Base-by-base conservation (phyloP, 2,797 vertebrate genomes). In the Brachymystax lenok region DNA sequence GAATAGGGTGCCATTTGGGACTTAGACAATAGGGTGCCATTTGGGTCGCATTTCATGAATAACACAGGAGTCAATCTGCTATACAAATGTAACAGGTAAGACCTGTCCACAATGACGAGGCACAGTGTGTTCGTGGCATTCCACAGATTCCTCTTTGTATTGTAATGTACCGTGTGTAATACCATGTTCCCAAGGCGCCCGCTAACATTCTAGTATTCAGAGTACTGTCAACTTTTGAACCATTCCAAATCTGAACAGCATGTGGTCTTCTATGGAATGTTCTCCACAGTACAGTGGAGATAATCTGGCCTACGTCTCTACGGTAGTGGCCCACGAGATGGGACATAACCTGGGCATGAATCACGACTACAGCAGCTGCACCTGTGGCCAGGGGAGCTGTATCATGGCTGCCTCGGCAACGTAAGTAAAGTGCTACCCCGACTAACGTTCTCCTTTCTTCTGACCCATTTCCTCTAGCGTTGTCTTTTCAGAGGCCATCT, bases 311-410 rank as follows among this genome's bases (percentile, higher is more conserved):
- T 87, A 0, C 21, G 73, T 90, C 0, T 96, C 97, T 78, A 89
- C 92, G 0, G 81, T 97, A 17, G 88, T 96, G 80, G 96, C 96
- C 2, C 96, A 97, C 54, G 96, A 97, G 75, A 80, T 98, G 91
- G 97, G 96, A 0, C 97, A 98, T 79, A 96, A 96, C 70, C 84
- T 98, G 1, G 96, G 97, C 52, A 95, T 97, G 95, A 92, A 80
- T 73, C 97, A 98, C 0, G 97, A 98, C 1, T 0, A 66, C 4
- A 0, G 0, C 0, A 67, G 73, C 52, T 96, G 95, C 81, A 17
- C 0, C 4, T 93, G 92, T 71, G 8, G 69, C 0, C 83, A 77
- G 27, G 6, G 0, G 0, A 12, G 21, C 75, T 97, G 92, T 74
- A 94, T 97, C 87, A 97, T 97, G 97, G 1, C 77, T 33, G 75